Evolutionary conservation across 1,140 invertebrate species (phyloP), one percentile per base, ranked within the genome.

Genomic region (Scaptodrosophila lebanonensis): DNA sequence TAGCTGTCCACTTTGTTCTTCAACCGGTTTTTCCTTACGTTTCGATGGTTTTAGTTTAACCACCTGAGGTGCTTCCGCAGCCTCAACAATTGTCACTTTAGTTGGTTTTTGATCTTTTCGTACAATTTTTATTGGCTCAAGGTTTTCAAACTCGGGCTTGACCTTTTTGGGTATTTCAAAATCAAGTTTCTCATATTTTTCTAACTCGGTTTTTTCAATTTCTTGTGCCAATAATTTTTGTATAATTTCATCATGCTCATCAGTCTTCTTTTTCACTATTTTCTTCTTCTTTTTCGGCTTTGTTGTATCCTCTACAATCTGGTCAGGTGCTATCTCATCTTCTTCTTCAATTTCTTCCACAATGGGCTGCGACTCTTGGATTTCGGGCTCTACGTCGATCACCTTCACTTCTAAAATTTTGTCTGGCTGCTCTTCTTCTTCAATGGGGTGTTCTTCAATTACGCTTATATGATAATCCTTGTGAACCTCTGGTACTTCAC

Each of bases 171-270:
- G 79, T 12, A 66, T 25, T 51, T 76, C 82, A 38, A 85, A 79
- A 17, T 86, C 71, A 16, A 83, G 12, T 66, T 76, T 84, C 42
- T 86, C 85, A 48, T 83, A 85, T 54, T 85, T 85, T 56, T 84
- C 82, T 35, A 85, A 66, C 62, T 87, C 85, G 2, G 87, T 85
- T 64, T 83, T 86, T 9, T 83, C 67, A 47, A 86, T 76, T 64
- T 88, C 83, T 51, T 85, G 82, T 32, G 76, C 82, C 27, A 87
- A 53, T 9, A 85, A 18, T 13, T 77, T 79, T 39, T 70, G 62
- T 16, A 86, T 86, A 15, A 86, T 65, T 35, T 75, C 71, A 66
- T 86, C 85, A 33, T 86, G 83, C n/a, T 86, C 83, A 18, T 84
- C 69, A 7, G 70, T 73, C 45, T 85, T 84, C 52, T 83, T 85